Base-by-base conservation (phyloP, 2,888 invertebrate species). In the Coelopa pilipes region DNA sequence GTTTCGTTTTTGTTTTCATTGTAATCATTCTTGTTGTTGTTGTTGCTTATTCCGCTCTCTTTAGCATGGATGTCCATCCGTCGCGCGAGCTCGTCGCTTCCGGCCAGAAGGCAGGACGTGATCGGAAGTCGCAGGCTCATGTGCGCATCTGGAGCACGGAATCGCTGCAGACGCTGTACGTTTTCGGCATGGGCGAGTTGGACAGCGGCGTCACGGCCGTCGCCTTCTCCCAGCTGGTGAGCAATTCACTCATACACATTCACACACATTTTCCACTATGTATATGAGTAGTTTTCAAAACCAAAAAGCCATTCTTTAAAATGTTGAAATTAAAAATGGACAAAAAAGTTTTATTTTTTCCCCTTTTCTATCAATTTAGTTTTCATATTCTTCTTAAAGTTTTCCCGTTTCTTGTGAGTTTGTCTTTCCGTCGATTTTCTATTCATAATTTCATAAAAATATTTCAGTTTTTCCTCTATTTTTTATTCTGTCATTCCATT, bases 141-240 rank as follows among this genome's bases (percentile, higher is more conserved):
- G 94, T 97, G 19, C 90, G 96, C 73, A 95, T 97, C 80, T 97
- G 97, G 97, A 95, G 96, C 84, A 94, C 95, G 0, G 94, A 95
- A 87, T 94, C 95, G 0, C 87, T 97, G 78, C 94, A 94, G 86
- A 97, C 96, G 0, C 89, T 96, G 57, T 94, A 95, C 84, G 95
- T 96, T 46, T 94, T 97, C 84, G 96, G 97, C 5, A 94, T 96
- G 92, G 96, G 96, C 0, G 95, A 96, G 86, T 92, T 96, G 83
- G 94, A 95, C 82, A 91, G 93, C 70, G 96, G 96, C 0, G 95
- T 97, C 0, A 91, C 95, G 0, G 95, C 96, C 0, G 93, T 97
- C 1, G 95, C 95, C 0, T 97, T 97, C 87, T 96, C 96, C 0
- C 94, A 95, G 85, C 88, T 95, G 89, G 95, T 95, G 87, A 89